Base-by-base conservation (phyloP, 2,888 invertebrate species). In the Halictus ligatus region DNA sequence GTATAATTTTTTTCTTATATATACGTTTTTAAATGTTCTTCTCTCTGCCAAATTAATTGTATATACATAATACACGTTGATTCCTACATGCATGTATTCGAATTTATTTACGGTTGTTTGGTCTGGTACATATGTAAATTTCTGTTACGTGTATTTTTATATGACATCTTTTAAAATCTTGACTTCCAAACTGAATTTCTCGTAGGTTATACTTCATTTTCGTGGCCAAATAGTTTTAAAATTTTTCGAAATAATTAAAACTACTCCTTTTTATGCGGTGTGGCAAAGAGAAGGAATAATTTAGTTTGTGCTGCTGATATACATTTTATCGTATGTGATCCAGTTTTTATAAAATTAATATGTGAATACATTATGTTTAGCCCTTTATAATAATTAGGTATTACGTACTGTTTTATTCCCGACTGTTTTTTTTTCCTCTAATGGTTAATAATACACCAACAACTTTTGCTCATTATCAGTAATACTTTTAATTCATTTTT, bases 21-120 rank as follows among this genome's bases (percentile, higher is more conserved):
- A 64, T 79, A 64, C 29, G 5, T 81, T 76, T 43, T 81, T 75
- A 50, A n/a, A 77, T 80, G 78, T 83, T 80, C 54, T 82, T 83
- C 85, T 90, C 88, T 90, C 84, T 90, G 90, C 86, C 86, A 87
- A 89, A 85, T 88, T 69, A 84, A 84, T 46, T 88, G 72, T 90
- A 88, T 74, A 82, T 74, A 88, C 75, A 83, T 72, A 83, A n/a
- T 80, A 58, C 43, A 67, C 77, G 58, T 80, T n/a, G n/a, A 48
- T 64, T 48, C 60, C 18, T 78, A 75, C 25, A 40, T 73, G 13
- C 60, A n/a, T 60, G 15, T 60, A 18, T 43, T 15, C 10, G n/a
- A 80, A 64, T 76, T 81, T 58, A 72, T 72, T 21, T 48, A 35
- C 81, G 69, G 54, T 79, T 73, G 75, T 77, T 81, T 69, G 46